Conservation (phyloP, 2,113 vertebrate species). For the Petromus typicus region DNA sequence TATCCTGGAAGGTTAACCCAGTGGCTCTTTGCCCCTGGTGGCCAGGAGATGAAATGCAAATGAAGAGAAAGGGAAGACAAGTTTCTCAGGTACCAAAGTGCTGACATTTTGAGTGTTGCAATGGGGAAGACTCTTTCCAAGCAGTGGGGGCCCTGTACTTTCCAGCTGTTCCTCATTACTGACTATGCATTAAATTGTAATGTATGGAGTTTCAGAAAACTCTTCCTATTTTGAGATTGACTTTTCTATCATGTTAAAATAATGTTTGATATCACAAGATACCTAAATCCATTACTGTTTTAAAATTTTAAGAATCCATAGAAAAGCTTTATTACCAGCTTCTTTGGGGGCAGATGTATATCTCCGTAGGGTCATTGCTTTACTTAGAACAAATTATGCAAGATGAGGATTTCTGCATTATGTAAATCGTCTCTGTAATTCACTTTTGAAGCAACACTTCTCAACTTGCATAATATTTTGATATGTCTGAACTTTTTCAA, state of each 20-base stretch:
- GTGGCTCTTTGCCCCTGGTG: slow-evolving; percentile 13
- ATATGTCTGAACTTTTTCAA: background rate
- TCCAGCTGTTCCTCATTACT: background rate
- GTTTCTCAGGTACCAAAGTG: background rate
- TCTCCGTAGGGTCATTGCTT: background rate
- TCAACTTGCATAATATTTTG: background rate
- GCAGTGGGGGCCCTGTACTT: background rate
- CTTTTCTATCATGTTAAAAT: slow-evolving; percentile 9
- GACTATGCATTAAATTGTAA: background rate
- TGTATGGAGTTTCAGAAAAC: background rate
- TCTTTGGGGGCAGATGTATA: background rate
- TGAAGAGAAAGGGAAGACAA: background rate
- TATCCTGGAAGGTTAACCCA: background rate
- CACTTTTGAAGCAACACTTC: background rate
- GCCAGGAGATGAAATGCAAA: background rate
- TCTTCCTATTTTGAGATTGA: background rate
- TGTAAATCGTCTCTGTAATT: background rate
- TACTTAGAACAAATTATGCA: background rate
- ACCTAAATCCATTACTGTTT: background rate
- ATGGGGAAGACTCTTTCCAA: background rate
- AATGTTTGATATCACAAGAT: background rate
- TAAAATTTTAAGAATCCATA: slow-evolving; percentile 22
- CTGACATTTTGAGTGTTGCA: background rate
- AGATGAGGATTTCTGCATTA: slow-evolving; percentile 5
- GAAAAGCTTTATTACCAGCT: background rate